Evolutionary conservation across 2,113 vertebrate species (phyloP), one percentile per base, ranked within the genome.

Genomic region (Sinosuthora webbiana): DNA sequence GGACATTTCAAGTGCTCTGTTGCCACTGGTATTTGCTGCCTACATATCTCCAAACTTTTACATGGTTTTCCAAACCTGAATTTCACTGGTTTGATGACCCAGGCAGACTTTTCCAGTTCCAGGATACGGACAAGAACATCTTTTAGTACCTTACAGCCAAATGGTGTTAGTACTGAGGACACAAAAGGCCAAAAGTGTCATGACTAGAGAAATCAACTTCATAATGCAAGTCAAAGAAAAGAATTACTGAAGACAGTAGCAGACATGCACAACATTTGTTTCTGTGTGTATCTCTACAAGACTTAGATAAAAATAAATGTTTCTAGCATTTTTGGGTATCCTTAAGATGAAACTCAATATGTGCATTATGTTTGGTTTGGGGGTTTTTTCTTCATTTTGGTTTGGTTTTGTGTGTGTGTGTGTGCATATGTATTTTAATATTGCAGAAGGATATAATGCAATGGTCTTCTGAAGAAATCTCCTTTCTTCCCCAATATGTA

Each of bases 381-480:
- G 8, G 2, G 1, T 1, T 33, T 17, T 59, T 27, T 22, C 1
- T 37, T 69, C 4, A n/a, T 23, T 49, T 39, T 56, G 12, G 10
- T 69, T 76, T 19, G 17, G 39, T 30, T 85, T 15, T 41, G 11
- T 45, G 13, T 12, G 17, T 22, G 17, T 22, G 6, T 49, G 39
- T 13, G 28, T n/a, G 4, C 5, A 39, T 8, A 14, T 22, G 11
- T 3, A 45, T 35, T 63, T 47, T 35, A 50, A 16, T 52, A 33
- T 5, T 33, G 12, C 30, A 35, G 20, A 80, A 68, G 28, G 15
- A 47, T 28, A 47, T 15, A 7, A 18, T 12, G 6, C 23, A 71
- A 70, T 20, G 20, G 15, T n/a, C 13, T 53, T 59, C 33, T 42
- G 21, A 18, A 80, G 30, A 67, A 87, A 75, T 55, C 13, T 37